Conservation (phyloP, 2,113 vertebrate genomes). For the Benitochromis conjunctus region DNA sequence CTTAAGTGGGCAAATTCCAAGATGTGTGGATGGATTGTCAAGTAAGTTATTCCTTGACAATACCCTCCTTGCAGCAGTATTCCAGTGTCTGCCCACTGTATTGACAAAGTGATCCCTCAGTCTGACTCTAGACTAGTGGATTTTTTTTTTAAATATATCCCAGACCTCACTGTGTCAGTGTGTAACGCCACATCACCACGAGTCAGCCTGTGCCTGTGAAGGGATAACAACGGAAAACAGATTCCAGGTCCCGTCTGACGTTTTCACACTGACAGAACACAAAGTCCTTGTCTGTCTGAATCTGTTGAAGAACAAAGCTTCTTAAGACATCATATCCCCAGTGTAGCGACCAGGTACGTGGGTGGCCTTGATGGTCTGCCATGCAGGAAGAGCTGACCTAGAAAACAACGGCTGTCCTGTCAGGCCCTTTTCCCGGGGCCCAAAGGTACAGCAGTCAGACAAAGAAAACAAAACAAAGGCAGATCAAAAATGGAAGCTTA, state of each 20-base stretch:
- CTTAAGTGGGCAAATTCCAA: background rate
- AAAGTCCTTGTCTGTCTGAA: constrained; percentile 52
- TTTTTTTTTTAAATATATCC: background rate
- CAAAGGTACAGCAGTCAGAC: background rate
- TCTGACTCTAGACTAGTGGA: background rate
- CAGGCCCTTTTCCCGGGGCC: constrained; percentile 12
- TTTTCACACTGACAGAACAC: constrained; percentile 50
- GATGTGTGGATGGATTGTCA: background rate
- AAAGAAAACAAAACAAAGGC: background rate
- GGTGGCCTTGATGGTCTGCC: constrained; percentile 55
- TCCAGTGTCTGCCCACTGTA: background rate
- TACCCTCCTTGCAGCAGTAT: background rate
- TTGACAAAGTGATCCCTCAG: constrained; percentile 17
- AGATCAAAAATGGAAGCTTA: background rate
- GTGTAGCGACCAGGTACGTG: constrained; percentile 31
- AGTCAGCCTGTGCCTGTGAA: constrained; percentile 31
- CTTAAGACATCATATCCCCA: constrained; percentile 39
- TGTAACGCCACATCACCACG: constrained; percentile 9
- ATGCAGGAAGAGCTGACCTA: constrained; percentile 50
- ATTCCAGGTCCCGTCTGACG: constrained; percentile 42
- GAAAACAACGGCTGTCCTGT: constrained; percentile 47
- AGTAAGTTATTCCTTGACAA: background rate
- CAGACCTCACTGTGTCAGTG: constrained; percentile 5
- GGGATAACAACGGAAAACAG: constrained; percentile 37
- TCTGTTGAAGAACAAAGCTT: constrained; percentile 37